Conservation (phyloP, 2,888 invertebrate genomes). For the Dioctria linearis region DNA sequence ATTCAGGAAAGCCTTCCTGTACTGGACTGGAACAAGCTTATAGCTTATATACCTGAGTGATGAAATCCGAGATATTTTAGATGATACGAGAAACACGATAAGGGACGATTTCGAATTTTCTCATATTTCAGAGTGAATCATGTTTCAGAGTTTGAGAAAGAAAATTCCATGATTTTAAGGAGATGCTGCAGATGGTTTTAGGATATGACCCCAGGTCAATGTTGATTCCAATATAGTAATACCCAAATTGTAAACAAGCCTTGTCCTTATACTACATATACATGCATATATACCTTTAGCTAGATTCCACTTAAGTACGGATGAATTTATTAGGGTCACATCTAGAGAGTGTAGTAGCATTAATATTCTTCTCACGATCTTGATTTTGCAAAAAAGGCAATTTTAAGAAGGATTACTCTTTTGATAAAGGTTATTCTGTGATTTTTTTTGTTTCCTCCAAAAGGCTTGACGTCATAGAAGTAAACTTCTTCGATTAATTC, state of each 20-base stretch:
- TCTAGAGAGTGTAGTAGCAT: constrained; percentile 1
- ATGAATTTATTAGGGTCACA: constrained; percentile 28
- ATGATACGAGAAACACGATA: constrained; percentile 16
- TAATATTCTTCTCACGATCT: constrained; percentile 18
- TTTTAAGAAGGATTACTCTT: background rate
- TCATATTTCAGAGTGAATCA: constrained; percentile 10
- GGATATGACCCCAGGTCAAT: constrained; percentile 1
- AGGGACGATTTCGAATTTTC: constrained; percentile 22
- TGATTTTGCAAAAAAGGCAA: background rate
- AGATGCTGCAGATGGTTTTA: background rate
- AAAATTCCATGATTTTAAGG: background rate
- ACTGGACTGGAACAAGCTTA: background rate
- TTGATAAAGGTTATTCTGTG: constrained; percentile 4
- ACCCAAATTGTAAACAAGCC: background rate
- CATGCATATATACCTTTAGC: background rate
- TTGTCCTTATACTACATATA: too few species aligned
- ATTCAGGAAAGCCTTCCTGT: constrained; percentile 10
- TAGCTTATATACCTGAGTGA: background rate
- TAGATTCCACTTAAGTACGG: constrained; percentile 14
- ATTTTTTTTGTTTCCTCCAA: background rate
- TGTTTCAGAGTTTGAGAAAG: background rate
- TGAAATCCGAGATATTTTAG: constrained; percentile 9
- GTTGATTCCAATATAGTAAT: background rate
- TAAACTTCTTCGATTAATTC: too few species aligned
- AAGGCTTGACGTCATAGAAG: too few species aligned